Evolutionary conservation across 2,888 invertebrate genomes (phyloP).

Genomic region (Andrena minutula): DNA sequence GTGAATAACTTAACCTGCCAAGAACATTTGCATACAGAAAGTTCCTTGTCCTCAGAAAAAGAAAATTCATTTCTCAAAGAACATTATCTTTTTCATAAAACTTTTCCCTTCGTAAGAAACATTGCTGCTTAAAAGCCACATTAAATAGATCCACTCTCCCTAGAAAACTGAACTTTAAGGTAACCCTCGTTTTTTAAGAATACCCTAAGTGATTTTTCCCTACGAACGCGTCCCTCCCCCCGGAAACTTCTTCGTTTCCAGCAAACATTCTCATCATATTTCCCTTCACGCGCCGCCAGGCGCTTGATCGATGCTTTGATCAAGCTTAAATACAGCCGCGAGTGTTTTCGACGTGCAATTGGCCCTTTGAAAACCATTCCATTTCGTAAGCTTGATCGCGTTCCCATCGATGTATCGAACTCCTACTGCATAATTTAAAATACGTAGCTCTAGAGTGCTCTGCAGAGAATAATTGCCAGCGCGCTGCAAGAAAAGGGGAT

Average conservation of each 20-base stretch:
- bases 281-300: neutral
- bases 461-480: no score
- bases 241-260: conserved; percentile 4
- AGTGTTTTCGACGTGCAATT: conserved; percentile 16
- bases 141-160: neutral
- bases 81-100: neutral
- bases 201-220: neutral
- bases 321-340: conserved; percentile 7
- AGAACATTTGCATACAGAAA: neutral
- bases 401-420: neutral
- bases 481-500: no score
- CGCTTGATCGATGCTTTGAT: conserved; percentile 19
- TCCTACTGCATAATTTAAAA: neutral
- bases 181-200: neutral
- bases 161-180: neutral
- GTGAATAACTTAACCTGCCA: neutral
- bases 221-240: neutral
- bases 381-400: neutral
- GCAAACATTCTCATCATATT: neutral
- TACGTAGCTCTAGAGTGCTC: neutral
- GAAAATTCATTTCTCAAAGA: neutral
- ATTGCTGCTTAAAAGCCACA: neutral
- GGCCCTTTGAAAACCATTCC: neutral
- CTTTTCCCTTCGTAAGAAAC: neutral
- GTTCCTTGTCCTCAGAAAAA: neutral